These are phyloP conservation scores for Anthoscopus minutus DNA, from an alignment of 2,113 vertebrate genomes.

Conservation along the genomic window DNA sequence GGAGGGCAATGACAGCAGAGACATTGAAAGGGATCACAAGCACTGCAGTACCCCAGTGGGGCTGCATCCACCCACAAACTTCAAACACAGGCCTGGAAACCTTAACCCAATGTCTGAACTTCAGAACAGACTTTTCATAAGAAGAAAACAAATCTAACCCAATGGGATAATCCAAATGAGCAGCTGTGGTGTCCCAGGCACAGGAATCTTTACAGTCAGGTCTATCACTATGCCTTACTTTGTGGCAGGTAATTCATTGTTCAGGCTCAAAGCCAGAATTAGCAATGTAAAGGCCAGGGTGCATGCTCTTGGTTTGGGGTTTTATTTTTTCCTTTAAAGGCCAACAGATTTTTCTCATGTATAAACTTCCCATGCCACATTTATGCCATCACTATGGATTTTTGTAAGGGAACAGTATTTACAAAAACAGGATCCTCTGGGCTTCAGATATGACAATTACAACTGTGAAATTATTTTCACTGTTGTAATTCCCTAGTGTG, in stretches of 20 bases:
- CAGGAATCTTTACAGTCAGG: background rate
- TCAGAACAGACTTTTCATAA: background rate
- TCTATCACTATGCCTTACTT: background rate
- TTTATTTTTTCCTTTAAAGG: background rate
- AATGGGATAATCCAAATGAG: background rate
- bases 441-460: background rate
- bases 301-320: rapidly evolving
- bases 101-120: background rate
- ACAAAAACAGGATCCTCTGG: background rate
- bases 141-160: background rate
- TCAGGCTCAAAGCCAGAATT: background rate
- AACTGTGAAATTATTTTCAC: background rate
- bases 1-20: background rate
- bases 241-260: too few species aligned
- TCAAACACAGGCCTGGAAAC: background rate
- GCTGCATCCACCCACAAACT: background rate
- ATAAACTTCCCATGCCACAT: background rate
- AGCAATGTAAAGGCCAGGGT: background rate
- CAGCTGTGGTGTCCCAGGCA: rapidly evolving
- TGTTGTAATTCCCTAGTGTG: too few species aligned
- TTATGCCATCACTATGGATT: background rate
- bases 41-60: background rate
- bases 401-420: background rate
- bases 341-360: background rate
- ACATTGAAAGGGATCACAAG: rapidly evolving